Evolutionary conservation across 2,797 vertebrate genomes (phyloP).

Genomic region (Gephyroberyx darwinii): DNA sequence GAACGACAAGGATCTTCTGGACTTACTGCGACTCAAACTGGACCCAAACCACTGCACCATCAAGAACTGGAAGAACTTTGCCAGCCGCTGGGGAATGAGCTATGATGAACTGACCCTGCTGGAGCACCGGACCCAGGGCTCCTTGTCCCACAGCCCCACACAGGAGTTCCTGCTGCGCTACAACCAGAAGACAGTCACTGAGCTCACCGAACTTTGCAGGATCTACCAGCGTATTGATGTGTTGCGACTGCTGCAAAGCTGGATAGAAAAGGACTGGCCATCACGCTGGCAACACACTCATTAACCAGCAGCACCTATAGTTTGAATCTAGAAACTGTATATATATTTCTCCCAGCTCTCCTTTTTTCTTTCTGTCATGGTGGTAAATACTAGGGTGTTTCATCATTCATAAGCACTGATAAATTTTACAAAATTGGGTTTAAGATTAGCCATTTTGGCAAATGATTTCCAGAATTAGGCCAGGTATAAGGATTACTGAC

Average conservation of each 20-base stretch:
- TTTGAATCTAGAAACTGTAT: neutral
- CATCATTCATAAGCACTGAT: conserved; percentile 21
- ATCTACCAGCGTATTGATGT: conserved; percentile 95
- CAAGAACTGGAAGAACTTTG: conserved; percentile 99
- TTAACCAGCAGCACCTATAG: conserved; percentile 38
- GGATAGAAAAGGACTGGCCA: conserved; percentile 97
- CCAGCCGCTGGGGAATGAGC: conserved; percentile 98
- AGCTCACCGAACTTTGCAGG: conserved; percentile 93
- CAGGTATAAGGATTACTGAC: neutral
- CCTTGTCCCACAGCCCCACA: conserved; percentile 90
- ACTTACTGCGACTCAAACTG: conserved; percentile 92
- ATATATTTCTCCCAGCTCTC: conserved; percentile 10
- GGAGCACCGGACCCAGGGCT: conserved; percentile 88
- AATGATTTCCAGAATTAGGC: neutral
- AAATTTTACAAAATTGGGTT: conserved; percentile 4
- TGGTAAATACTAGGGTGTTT: conserved; percentile 19
- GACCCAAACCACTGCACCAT: conserved; percentile 96
- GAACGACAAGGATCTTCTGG: conserved; percentile 95
- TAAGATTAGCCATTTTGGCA: conserved; percentile 6
- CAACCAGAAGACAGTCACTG: conserved; percentile 92
- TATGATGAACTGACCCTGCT: conserved; percentile 95
- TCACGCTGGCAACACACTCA: conserved; percentile 84
- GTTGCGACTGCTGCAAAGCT: conserved; percentile 89
- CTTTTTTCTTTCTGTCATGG: conserved; percentile 13
- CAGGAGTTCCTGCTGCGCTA: conserved; percentile 94